Conservation (phyloP, 2,113 vertebrate species). For the Gobiocypris rarus region DNA sequence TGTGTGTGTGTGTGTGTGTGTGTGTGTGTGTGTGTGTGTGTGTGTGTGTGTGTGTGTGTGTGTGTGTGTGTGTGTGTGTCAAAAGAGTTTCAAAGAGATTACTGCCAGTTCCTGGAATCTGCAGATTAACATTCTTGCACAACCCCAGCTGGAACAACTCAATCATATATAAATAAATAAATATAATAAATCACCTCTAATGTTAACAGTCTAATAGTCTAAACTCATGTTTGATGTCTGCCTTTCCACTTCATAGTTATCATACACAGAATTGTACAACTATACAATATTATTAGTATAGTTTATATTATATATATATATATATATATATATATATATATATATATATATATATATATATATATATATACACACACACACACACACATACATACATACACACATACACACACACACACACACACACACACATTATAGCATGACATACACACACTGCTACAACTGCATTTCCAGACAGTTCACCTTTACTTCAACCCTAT, state of each 20-base stretch:
- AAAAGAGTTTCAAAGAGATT: constrained; percentile 23
- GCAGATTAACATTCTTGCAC: constrained; percentile 24
- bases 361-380: no score
- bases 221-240: background rate
- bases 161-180: background rate
- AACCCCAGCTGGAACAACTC: background rate
- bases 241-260: no score
- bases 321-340: no score
- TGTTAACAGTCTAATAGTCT: background rate
- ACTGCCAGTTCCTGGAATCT: background rate
- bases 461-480: background rate
- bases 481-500: background rate
- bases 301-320: no score
- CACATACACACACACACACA: no score
- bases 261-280: no score
- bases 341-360: no score
- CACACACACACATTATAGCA: no score
- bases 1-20: background rate
- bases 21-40: background rate
- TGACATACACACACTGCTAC: no score
- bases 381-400: no score
- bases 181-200: background rate
- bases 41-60: background rate
- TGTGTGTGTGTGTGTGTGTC: background rate
- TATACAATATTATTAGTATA: no score